phyloP scores from a whole-genome alignment of 2,113 vertebrate genomes.

The Vireo altiloquus region DNA sequence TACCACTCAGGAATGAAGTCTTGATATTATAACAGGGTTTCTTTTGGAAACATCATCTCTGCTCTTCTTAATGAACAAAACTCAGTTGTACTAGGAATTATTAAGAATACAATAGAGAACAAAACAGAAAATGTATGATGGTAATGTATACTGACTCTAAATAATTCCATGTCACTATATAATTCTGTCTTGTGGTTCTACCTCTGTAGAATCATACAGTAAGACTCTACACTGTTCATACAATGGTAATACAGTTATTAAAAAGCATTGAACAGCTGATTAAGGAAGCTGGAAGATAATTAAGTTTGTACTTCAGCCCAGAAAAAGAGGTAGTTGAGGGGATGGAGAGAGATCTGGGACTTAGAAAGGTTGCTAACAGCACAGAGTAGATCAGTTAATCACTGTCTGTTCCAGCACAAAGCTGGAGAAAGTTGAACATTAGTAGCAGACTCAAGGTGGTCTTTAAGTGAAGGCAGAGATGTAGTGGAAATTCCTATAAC shows the following conservation, averaged over 20 bases:
- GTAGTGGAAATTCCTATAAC: background rate
- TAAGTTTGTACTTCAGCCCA: background rate
- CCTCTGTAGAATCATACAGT: background rate
- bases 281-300: background rate
- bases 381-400: background rate
- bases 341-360: background rate
- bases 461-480: background rate
- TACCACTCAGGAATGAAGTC: background rate
- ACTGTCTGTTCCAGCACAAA: background rate
- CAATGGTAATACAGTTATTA: background rate
- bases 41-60: background rate
- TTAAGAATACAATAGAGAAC: background rate
- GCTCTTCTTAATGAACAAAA: background rate
- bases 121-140: background rate
- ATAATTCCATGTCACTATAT: background rate
- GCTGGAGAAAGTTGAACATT: background rate
- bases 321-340: background rate
- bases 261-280: background rate
- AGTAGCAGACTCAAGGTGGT: background rate
- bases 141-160: background rate
- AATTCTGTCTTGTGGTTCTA: background rate
- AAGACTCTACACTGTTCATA: background rate
- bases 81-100: background rate
- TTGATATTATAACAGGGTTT: background rate
- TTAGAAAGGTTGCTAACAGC: background rate